Percentiles rank a stretch among this genome's conserved stretches.
Evolutionary conservation across 2,113 vertebrate genomes (phyloP).

Genomic region (Grammomys dolichurus): DNA sequence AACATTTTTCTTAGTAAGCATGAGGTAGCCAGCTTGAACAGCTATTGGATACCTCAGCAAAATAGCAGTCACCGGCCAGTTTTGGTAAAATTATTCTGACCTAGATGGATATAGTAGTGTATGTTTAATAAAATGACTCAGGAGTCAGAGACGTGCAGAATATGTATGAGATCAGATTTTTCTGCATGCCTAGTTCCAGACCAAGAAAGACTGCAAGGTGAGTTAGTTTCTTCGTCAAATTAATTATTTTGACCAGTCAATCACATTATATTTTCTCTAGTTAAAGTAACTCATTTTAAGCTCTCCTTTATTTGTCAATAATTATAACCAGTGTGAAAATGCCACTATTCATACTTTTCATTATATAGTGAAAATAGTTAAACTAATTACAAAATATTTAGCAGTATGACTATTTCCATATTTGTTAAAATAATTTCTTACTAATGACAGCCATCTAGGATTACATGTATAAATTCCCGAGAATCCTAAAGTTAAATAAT

Average conservation of each 20-base stretch:
- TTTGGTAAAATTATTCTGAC: not conserved
- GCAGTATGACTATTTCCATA: not conserved
- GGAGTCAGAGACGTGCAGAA: not conserved
- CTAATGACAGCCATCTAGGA: not conserved
- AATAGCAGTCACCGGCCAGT: not conserved
- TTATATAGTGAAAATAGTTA: not conserved
- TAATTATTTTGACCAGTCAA: not conserved
- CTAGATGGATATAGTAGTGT: not conserved
- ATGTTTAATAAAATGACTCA: too few relatives aligned
- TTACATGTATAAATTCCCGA: not conserved
- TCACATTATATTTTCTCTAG: not conserved
- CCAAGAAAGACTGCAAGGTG: not conserved
- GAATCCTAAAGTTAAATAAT: conserved; percentile 17
- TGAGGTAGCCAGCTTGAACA: not conserved
- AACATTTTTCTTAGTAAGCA: not conserved
- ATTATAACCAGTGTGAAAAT: conserved; percentile 11
- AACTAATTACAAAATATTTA: not conserved
- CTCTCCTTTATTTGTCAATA: not conserved
- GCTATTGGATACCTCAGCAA: not conserved
- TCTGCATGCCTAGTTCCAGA: not conserved
- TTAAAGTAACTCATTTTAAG: not conserved
- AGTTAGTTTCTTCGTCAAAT: not conserved
- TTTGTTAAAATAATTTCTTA: not conserved
- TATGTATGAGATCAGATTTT: not conserved
- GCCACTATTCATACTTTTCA: not conserved